phyloP scores from a whole-genome alignment of 2,888 invertebrate species.

The Zhuqinia jingwanae region DNA sequence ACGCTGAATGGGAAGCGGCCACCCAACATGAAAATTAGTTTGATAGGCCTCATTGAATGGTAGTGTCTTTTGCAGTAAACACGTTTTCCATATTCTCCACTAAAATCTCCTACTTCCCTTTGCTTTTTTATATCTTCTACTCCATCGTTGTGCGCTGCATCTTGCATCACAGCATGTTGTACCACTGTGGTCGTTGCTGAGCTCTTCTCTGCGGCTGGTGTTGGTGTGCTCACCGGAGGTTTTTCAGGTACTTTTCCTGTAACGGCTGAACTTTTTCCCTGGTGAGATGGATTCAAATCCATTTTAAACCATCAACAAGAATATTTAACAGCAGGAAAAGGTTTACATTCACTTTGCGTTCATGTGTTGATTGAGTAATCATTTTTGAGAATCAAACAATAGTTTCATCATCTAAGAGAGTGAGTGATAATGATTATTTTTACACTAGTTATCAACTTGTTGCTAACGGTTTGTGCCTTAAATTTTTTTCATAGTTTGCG shows the following conservation, averaged over 20 bases:
- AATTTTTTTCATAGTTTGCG: no score
- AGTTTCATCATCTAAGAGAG: no score
- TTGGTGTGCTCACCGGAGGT: not conserved
- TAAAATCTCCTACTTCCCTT: conserved; percentile 31
- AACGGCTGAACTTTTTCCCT: not conserved
- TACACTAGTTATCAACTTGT: no score
- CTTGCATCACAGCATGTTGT: not conserved
- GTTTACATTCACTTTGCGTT: no score
- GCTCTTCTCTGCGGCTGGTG: not conserved
- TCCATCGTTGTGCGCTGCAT: not conserved
- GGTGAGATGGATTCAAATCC: no score
- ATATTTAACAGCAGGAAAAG: no score
- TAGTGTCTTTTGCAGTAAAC: conserved; percentile 41
- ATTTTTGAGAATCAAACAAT: no score
- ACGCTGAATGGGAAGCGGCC: conserved; percentile 41
- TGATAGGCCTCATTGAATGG: conserved; percentile 34
- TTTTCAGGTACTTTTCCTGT: not conserved
- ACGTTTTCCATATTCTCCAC: conserved; percentile 60
- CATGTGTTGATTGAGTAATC: no score
- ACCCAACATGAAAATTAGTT: conserved; percentile 1
- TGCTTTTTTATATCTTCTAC: conserved; percentile 44
- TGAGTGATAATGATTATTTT: no score
- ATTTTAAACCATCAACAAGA: no score
- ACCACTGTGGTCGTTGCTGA: not conserved
- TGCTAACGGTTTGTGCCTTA: no score